Conservation (phyloP, 1,140 invertebrate species). For the Pseudomyrmex concolor region DNA sequence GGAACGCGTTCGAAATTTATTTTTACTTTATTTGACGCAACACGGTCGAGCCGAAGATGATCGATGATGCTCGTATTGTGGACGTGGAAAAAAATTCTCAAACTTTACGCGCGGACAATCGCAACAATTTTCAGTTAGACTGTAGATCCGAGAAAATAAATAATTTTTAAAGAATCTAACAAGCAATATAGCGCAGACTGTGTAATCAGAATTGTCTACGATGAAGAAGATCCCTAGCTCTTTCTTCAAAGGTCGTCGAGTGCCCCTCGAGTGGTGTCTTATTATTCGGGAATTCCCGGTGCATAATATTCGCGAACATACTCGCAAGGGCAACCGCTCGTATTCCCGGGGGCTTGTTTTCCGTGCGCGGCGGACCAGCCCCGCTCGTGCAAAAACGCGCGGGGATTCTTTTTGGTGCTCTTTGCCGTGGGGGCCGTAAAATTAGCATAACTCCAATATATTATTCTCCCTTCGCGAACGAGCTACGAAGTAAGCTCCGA, state of each 20-base stretch:
- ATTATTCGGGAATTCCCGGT: slow-evolving; percentile 66
- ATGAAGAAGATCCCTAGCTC: neutral
- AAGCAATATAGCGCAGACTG: neutral
- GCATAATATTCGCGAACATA: slow-evolving; percentile 64
- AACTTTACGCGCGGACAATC: no score
- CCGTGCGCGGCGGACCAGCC: slow-evolving; percentile 52
- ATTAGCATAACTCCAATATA: slow-evolving; percentile 81
- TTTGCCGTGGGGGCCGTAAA: slow-evolving; percentile 72
- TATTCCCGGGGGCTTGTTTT: slow-evolving; percentile 50
- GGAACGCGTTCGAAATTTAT: slow-evolving; percentile 2
- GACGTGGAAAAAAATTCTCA: neutral
- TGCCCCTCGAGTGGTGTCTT: slow-evolving; percentile 46
- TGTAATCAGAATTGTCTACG: neutral
- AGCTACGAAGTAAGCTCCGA: slow-evolving; percentile 54
- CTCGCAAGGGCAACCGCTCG: slow-evolving; percentile 59
- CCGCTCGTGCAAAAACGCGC: slow-evolving; percentile 69
- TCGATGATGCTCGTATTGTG: no score
- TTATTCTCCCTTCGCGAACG: slow-evolving; percentile 67
- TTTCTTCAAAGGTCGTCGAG: slow-evolving; percentile 32
- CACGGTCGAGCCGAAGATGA: neutral
- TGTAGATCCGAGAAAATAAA: neutral
- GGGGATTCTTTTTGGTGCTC: slow-evolving; percentile 68
- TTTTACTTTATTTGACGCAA: neutral
- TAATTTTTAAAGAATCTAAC: neutral
- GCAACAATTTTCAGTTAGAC: no score